Percentiles rank a stretch among this genome's conserved stretches.
Conservation (phyloP, 1,140 invertebrate species). For the Aphelenchoides fujianensis region DNA sequence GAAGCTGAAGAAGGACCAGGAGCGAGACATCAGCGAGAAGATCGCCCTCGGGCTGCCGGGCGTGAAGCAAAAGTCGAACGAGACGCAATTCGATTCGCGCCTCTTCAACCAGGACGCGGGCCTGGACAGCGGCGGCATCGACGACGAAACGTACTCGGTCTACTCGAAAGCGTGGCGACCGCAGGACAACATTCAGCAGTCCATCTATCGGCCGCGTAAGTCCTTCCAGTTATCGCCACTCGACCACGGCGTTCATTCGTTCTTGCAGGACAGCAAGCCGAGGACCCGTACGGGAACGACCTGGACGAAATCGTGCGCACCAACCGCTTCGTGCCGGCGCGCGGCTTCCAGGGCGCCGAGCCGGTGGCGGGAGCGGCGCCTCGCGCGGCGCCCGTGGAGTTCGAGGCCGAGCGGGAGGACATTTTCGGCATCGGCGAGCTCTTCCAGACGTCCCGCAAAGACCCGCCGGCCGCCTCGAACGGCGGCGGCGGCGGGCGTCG, state of each 20-base stretch:
- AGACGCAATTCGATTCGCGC: slow-evolving; percentile 91
- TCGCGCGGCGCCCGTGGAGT: slow-evolving; percentile 42
- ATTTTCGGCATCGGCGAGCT: slow-evolving; percentile 50
- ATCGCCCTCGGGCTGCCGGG: slow-evolving; percentile 88
- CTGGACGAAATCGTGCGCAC: slow-evolving; percentile 43
- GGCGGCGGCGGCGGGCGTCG: not conserved
- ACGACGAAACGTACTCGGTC: slow-evolving; percentile 95
- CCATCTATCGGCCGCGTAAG: slow-evolving; percentile 85
- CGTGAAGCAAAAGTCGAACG: slow-evolving; percentile 61
- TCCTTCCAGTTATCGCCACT: too few species aligned
- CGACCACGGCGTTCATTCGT: too few species aligned
- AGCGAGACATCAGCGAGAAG: slow-evolving; percentile 96
- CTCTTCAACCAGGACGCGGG: slow-evolving; percentile 83
- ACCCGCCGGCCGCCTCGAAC: slow-evolving; percentile 18
- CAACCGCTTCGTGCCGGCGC: slow-evolving; percentile 49
- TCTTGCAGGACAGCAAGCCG: slow-evolving; percentile 29
- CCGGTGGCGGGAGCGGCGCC: slow-evolving; percentile 21
- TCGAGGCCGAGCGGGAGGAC: slow-evolving; percentile 42
- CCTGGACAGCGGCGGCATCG: slow-evolving; percentile 91
- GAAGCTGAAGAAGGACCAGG: slow-evolving; percentile 78
- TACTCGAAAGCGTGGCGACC: slow-evolving; percentile 80
- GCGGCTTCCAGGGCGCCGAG: slow-evolving; percentile 43
- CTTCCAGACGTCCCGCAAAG: slow-evolving; percentile 30
- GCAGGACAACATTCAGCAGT: slow-evolving; percentile 76
- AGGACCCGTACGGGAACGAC: slow-evolving; percentile 48